Conservation (phyloP, 2,113 vertebrate species). For the Antechinus stuartii region DNA sequence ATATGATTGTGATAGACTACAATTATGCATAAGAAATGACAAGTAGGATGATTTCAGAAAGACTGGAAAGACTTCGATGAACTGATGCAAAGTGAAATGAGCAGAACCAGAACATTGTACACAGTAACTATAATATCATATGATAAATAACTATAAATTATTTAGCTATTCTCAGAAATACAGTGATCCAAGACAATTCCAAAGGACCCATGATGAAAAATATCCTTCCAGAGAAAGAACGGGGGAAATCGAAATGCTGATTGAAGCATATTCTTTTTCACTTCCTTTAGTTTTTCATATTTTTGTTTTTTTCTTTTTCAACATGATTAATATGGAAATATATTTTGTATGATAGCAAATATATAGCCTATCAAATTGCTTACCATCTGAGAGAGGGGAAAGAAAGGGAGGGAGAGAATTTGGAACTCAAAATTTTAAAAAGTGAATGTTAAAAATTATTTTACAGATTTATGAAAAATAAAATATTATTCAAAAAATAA, state of each 20-base stretch:
- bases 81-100: too few relatives aligned
- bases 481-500: not conserved
- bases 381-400: not conserved
- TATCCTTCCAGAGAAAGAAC: not conserved
- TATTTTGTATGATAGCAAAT: not conserved
- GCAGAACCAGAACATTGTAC: not conserved
- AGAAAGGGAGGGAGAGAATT: not conserved
- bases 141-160: not conserved
- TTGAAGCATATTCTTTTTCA: not conserved
- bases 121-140: not conserved
- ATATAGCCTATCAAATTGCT: not conserved
- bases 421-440: not conserved
- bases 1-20: too few relatives aligned
- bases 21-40: too few relatives aligned
- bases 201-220: not conserved
- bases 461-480: not conserved
- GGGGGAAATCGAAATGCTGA: not conserved
- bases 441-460: not conserved
- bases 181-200: not conserved
- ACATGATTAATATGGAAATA: not conserved
- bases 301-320: not conserved
- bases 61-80: too few relatives aligned
- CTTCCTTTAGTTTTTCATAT: not conserved
- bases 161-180: not conserved
- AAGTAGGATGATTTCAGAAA: too few relatives aligned